Evolutionary conservation across 2,888 invertebrate genomes (phyloP).

Genomic region (Diploptera punctata): DNA sequence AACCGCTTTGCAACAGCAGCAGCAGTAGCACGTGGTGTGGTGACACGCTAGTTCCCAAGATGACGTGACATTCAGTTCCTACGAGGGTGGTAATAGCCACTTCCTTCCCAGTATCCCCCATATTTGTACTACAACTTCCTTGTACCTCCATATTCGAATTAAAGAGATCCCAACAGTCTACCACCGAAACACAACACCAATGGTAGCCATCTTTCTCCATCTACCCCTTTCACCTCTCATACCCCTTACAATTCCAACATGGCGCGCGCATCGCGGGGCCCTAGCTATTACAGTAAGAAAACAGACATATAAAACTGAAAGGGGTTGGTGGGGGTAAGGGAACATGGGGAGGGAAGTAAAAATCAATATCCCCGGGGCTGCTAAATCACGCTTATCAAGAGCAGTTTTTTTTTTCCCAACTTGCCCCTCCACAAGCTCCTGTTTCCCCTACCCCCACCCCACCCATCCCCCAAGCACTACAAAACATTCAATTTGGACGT

Average conservation of each 20-base stretch:
- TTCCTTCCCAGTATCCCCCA: neutral
- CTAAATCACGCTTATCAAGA: conserved; percentile 73
- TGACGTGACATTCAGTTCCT: no score
- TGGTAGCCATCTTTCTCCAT: conserved; percentile 45
- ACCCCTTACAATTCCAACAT: conserved; percentile 56
- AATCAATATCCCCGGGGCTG: conserved; percentile 70
- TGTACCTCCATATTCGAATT: conserved; percentile 37
- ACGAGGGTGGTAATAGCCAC: neutral
- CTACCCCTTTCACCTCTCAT: conserved; percentile 41
- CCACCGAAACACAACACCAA: conserved; percentile 39
- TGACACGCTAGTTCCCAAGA: no score
- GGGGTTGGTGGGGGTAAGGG: conserved; percentile 55
- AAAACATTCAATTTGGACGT: conserved; percentile 67
- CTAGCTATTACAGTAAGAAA: conserved; percentile 63
- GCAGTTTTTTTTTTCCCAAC: conserved; percentile 56
- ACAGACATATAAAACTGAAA: conserved; percentile 63
- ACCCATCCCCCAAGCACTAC: conserved; percentile 55
- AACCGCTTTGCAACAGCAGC: no score
- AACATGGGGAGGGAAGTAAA: conserved; percentile 48
- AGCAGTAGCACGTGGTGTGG: no score
- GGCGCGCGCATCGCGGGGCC: conserved; percentile 51
- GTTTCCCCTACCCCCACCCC: conserved; percentile 45
- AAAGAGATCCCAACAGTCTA: conserved; percentile 32
- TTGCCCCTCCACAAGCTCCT: conserved; percentile 44
- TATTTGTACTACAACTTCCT: neutral